Evolutionary conservation across 2,888 invertebrate genomes (phyloP).

Genomic region (Agrotis clavis): DNA sequence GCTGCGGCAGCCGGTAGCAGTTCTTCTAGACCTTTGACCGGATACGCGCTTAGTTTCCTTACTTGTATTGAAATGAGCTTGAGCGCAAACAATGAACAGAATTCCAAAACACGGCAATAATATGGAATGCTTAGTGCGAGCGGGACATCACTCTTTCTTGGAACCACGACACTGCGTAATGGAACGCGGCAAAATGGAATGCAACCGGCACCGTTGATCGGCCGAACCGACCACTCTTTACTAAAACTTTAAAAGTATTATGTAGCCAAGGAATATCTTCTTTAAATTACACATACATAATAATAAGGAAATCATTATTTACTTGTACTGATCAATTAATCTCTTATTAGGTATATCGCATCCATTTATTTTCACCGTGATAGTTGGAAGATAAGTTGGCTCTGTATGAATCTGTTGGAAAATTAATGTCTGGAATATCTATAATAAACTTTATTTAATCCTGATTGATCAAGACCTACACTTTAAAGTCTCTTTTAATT

Average conservation of each 20-base stretch:
- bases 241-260: conserved; percentile 63
- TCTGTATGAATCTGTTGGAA: conserved; percentile 8
- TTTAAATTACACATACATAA: conserved; percentile 25
- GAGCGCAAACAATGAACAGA: conserved; percentile 87
- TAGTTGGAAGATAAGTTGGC: neutral
- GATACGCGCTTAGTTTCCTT: conserved; percentile 80
- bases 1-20: conserved; percentile 12
- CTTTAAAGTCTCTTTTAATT: neutral
- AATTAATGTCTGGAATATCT: conserved; percentile 3
- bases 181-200: conserved; percentile 87
- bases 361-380: conserved; percentile 17
- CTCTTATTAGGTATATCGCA: conserved; percentile 7
- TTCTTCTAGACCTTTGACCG: conserved; percentile 78
- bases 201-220: conserved; percentile 76
- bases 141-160: conserved; percentile 87
- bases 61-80: conserved; percentile 84
- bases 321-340: conserved; percentile 24
- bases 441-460: neutral
- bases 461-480: conserved; percentile 6
- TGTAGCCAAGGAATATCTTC: conserved; percentile 45
- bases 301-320: conserved; percentile 23
- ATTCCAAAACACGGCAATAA: conserved; percentile 88
- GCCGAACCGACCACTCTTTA: conserved; percentile 66
- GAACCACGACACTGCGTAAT: conserved; percentile 86
- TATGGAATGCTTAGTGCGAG: conserved; percentile 86